Percentiles rank a stretch among this genome's conserved stretches.
Conservation (phyloP, 2,888 invertebrate species). For the Eucera pruinosa region DNA sequence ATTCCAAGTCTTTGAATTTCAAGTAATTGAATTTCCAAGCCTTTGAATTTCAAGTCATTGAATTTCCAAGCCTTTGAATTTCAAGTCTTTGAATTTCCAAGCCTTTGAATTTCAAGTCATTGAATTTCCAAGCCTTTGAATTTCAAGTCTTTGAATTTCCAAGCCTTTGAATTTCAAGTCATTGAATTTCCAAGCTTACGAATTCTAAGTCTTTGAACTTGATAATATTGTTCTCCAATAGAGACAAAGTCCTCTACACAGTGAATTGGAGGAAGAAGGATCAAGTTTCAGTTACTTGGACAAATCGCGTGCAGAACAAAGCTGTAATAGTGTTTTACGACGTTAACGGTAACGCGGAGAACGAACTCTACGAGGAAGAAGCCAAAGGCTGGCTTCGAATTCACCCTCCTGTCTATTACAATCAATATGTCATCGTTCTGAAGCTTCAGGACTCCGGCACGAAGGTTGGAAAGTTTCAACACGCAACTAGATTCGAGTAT, state of each 20-base stretch:
- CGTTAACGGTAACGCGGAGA: conserved; percentile 69
- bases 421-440: conserved; percentile 84
- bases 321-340: conserved; percentile 87
- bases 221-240: no score
- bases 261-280: conserved; percentile 91
- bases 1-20: no score
- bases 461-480: conserved; percentile 78
- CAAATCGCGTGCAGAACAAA: conserved; percentile 93
- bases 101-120: no score
- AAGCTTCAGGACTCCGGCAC: conserved; percentile 75
- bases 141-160: no score
- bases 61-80: no score
- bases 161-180: no score
- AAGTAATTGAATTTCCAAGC: no score
- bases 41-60: no score
- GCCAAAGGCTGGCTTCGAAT: conserved; percentile 90
- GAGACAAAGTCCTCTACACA: conserved; percentile 88
- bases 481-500: conserved; percentile 72
- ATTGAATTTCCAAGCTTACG: no score
- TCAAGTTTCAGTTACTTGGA: conserved; percentile 90
- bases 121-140: no score
- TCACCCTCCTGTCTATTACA: conserved; percentile 86
- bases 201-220: no score
- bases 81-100: no score
- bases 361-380: conserved; percentile 86